phyloP scores from a whole-genome alignment of 2,797 vertebrate species.

The Todus mexicanus region DNA sequence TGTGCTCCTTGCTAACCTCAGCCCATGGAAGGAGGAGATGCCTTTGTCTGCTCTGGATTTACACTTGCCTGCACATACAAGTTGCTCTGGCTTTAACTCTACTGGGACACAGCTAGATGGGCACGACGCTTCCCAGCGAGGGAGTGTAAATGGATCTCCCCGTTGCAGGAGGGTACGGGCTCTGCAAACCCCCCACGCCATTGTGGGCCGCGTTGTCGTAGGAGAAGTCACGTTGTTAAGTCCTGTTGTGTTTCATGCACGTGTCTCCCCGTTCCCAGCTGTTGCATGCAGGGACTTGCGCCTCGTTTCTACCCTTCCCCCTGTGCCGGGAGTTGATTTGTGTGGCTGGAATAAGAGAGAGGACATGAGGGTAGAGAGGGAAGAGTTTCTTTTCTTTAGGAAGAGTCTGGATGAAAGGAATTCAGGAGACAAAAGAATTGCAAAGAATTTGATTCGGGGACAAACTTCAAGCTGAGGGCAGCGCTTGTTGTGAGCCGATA shows the following conservation, averaged over 20 bases:
- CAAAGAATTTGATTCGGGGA: background rate
- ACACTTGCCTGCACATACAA: background rate
- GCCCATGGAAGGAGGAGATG: slow-evolving; percentile 17
- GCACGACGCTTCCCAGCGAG: background rate
- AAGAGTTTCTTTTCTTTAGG: background rate
- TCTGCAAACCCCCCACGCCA: background rate
- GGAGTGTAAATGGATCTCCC: background rate
- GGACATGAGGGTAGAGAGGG: background rate
- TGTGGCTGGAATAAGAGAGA: background rate
- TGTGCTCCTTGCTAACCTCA: slow-evolving; percentile 1
- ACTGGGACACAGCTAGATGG: background rate
- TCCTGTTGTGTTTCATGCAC: slow-evolving; percentile 20
- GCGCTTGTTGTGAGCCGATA: slow-evolving; percentile 38
- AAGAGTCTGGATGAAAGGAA: background rate
- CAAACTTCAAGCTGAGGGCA: slow-evolving; percentile 20
- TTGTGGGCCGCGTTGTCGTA: background rate
- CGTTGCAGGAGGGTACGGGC: background rate
- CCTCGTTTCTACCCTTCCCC: background rate
- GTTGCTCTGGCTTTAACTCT: slow-evolving; percentile 20
- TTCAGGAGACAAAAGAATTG: slow-evolving; percentile 10
- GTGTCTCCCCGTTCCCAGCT: slow-evolving; percentile 31
- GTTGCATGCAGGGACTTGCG: slow-evolving; percentile 36
- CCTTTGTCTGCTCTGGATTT: slow-evolving; percentile 48
- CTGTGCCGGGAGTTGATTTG: background rate
- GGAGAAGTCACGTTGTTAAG: slow-evolving; percentile 3